Base-by-base conservation (phyloP, 2,113 vertebrate species). In the Centropristis striata region DNA sequence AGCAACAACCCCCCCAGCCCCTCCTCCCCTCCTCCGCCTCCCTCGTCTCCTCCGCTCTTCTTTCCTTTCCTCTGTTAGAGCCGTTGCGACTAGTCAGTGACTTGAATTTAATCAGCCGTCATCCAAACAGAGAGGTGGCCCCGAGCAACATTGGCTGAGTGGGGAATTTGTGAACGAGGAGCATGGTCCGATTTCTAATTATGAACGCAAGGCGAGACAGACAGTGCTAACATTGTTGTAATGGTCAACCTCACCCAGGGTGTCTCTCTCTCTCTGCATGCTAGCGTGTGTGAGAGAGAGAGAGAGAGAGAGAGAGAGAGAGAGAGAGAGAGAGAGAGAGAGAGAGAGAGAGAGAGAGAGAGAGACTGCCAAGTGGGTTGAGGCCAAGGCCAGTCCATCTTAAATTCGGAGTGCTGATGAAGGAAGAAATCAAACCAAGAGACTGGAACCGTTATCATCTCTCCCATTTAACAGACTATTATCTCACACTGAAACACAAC, bases 41-140 rank as follows among this genome's bases (percentile, higher is more conserved):
- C n/a, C n/a, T 25, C 3, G 39, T 61, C 74, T 73, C 69, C 57
- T 71, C 75, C 20, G 68, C 75, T 78, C 63, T 60, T 80, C 74
- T 65, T 50, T 82, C 72, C 76, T 70, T 81, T 71, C 67, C 71
- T 85, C 79, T 77, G 64, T 87, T 81, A 71, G 73, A 78, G 81
- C 71, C 53, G 44, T 42, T 78, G 76, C 42, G 13, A 84, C 58
- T 44, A 75, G 60, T 86, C 85, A 89, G 84, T 90, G 90, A 92
- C 90, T 90, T 70, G 90, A 93, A 93, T 94, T 90, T 87, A 91
- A 94, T 93, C 91, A 90, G 90, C 49, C 64, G 81, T 85, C 81
- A 85, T 79, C 83, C 90, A 87, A 87, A 88, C 87, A 83, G 66
- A 74, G 61, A 85, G 66, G 84, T 83, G 84, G 86, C 91, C 88